phyloP scores from a whole-genome alignment of 2,797 vertebrate genomes.

The Sebastes minor region DNA sequence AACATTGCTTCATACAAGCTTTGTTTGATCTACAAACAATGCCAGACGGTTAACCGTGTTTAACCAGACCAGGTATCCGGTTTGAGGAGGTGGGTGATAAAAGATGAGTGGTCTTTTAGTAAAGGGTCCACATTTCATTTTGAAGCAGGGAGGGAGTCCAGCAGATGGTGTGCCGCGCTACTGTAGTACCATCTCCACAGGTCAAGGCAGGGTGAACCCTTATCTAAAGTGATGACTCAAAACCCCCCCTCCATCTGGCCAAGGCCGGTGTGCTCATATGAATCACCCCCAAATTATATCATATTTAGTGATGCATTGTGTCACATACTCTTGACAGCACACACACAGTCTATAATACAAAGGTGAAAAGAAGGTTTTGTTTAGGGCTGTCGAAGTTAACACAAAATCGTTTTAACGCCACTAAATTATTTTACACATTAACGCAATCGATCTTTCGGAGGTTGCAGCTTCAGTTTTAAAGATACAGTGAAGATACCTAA shows the following conservation, averaged over 20 bases:
- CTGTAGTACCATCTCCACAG: constrained; percentile 32
- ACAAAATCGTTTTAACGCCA: too few relatives aligned
- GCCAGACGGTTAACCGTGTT: constrained; percentile 16
- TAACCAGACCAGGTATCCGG: background rate
- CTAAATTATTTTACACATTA: too few relatives aligned
- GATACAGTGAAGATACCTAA: background rate
- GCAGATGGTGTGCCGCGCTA: background rate
- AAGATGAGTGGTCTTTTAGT: background rate
- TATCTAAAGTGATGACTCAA: constrained; percentile 41
- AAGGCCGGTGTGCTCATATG: constrained; percentile 6
- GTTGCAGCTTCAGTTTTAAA: background rate
- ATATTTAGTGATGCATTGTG: background rate
- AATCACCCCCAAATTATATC: background rate
- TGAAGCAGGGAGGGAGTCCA: background rate
- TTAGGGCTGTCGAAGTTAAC: background rate
- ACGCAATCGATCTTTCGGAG: background rate
- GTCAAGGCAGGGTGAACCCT: constrained; percentile 42
- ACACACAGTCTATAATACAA: background rate
- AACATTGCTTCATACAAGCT: background rate
- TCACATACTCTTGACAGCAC: background rate
- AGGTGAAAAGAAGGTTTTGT: background rate
- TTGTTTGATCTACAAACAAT: constrained; percentile 24
- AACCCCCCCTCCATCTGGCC: constrained; percentile 2
- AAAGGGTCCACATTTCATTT: constrained; percentile 4
- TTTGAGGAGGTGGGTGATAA: background rate